A percentile compares a stretch with the other conserved stretches of the same genome.
Conservation (phyloP, 37 sponge, comb jelly and placozoan genomes). For the Bolinopsis microptera region DNA sequence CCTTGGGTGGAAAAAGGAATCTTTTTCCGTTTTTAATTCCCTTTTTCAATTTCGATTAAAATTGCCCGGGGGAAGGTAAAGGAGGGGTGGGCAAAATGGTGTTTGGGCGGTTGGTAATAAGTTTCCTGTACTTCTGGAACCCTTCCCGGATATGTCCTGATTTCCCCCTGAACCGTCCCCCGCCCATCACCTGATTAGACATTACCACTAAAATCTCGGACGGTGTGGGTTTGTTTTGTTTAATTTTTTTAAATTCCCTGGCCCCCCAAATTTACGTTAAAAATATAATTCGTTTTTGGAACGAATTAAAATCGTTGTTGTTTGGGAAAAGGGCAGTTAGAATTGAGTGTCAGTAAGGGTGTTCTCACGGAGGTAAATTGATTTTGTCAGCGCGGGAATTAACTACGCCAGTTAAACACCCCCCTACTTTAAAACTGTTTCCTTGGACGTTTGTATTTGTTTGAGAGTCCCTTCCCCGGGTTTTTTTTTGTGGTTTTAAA, state of each 20-base stretch:
- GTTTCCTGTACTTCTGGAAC: background rate
- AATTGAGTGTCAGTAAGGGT: background rate
- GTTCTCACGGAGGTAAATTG: background rate
- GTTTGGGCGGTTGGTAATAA: too few relatives aligned
- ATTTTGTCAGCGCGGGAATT: background rate
- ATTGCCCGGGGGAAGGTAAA: background rate
- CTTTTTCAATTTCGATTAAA: slow-evolving; percentile 26
- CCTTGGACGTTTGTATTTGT: background rate
- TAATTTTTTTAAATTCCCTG: background rate
- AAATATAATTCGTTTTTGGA: background rate
- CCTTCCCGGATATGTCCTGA: background rate
- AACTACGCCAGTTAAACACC: background rate
- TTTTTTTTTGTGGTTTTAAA: background rate
- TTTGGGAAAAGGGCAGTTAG: background rate
- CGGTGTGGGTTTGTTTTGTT: background rate
- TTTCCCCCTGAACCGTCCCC: background rate
- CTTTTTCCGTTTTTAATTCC: background rate
- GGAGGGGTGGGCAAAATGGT: background rate
- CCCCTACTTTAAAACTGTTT: background rate
- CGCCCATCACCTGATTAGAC: background rate
- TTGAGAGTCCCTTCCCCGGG: background rate
- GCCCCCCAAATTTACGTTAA: background rate
- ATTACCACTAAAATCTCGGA: background rate
- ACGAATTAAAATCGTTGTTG: background rate
- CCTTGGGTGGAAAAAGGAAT: background rate